These are phyloP conservation scores for Agriopis aurantiaria DNA, from an alignment of 2,888 invertebrate species.

Conservation along the genomic window DNA sequence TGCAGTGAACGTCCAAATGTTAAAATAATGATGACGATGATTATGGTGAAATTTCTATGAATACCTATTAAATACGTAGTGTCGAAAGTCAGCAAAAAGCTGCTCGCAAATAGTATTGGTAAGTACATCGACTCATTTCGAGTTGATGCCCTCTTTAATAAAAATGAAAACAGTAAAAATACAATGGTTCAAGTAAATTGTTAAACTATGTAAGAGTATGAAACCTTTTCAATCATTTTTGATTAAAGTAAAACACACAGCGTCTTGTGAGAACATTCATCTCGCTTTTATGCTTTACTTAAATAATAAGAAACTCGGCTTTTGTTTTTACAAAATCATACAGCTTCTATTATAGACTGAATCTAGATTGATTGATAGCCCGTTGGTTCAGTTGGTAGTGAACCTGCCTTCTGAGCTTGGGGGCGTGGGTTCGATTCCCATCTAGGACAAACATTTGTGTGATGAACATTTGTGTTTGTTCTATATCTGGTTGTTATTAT, in stretches of 20 bases:
- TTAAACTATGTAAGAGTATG: conserved; percentile 2
- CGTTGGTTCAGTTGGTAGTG: too few relatives aligned
- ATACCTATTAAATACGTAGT: background rate
- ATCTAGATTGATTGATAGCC: too few relatives aligned
- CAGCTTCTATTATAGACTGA: conserved; percentile 5
- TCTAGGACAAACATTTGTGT: too few relatives aligned
- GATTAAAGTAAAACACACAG: conserved; percentile 9
- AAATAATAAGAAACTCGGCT: background rate
- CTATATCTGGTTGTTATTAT: too few relatives aligned
- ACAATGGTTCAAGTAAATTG: background rate
- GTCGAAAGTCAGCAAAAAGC: background rate
- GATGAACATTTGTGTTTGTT: too few relatives aligned
- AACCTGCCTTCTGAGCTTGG: too few relatives aligned
- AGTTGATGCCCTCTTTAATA: background rate
- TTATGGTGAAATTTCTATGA: too few relatives aligned
- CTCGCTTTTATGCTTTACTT: conserved; percentile 2
- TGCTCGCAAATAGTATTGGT: background rate
- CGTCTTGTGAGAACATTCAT: conserved; percentile 12
- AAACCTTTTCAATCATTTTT: conserved; percentile 16
- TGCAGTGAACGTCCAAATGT: too few relatives aligned
- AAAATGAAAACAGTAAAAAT: background rate
- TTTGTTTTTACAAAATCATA: conserved; percentile 6
- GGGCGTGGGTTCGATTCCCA: too few relatives aligned
- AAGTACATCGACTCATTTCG: too few relatives aligned
- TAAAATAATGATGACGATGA: too few relatives aligned